Evolutionary conservation across 30 jellyfish, hydroid and myxozoan genomes (phyloP).

Genomic region (Aurelia sp.): DNA sequence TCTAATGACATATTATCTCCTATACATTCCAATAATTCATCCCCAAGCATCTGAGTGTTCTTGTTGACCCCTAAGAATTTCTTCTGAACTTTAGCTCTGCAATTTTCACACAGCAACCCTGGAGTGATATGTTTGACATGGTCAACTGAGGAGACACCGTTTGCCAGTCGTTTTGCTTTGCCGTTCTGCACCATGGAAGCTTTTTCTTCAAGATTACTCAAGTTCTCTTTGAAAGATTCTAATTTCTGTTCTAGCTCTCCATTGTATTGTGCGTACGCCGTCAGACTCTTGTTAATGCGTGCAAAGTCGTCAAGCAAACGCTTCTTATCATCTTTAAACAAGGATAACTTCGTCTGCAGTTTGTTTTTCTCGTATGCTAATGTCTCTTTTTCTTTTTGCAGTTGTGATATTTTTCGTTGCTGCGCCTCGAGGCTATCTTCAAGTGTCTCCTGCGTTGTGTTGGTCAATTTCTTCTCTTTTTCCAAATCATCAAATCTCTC

Average conservation of each 20-base stretch:
- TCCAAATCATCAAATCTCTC: conserved; percentile 86
- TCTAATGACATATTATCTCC: conserved; percentile 92
- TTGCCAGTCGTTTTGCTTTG: conserved; percentile 52
- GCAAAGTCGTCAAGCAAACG: conserved; percentile 95
- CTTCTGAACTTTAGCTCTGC: conserved; percentile 68
- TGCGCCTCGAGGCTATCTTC: conserved; percentile 90
- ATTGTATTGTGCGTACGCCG: conserved; percentile 90
- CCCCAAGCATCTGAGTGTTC: conserved; percentile 88
- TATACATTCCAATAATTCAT: conserved; percentile 94
- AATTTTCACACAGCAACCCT: conserved; percentile 76
- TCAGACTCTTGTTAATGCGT: conserved; percentile 81
- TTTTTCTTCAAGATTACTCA: conserved; percentile 71
- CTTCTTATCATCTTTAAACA: conserved; percentile 87
- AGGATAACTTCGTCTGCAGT: conserved; percentile 79
- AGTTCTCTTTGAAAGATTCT: conserved; percentile 82
- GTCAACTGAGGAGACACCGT: conserved; percentile 65
- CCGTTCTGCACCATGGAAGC: conserved; percentile 62
- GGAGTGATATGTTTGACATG: conserved; percentile 27
- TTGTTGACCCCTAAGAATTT: conserved; percentile 82
- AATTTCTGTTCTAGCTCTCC: conserved; percentile 82
- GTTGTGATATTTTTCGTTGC: conserved; percentile 62
- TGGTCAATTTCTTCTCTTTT: conserved; percentile 80
- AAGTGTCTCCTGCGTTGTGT: conserved; percentile 81
- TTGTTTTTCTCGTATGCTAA: conserved; percentile 83
- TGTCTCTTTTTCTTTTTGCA: conserved; percentile 85